Evolutionary conservation across 2,113 vertebrate species (phyloP), one percentile per base, ranked within the genome.

Genomic region (Hoplias malabaricus): DNA sequence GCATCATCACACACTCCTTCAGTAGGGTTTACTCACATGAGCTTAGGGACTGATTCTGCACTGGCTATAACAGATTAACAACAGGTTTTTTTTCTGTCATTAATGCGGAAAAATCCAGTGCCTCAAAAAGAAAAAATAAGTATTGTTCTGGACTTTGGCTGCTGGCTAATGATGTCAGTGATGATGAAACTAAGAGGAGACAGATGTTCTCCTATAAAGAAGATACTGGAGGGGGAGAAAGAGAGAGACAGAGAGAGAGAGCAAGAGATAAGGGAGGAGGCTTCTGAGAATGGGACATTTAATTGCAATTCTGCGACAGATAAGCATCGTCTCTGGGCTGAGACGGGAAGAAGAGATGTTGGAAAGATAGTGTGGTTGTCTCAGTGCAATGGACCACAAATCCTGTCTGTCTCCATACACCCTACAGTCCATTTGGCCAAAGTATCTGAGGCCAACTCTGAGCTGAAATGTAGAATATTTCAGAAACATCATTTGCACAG

Each of bases 191-290:
- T 50, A 73, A 83, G 86, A 83, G 65, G 79, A 27, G 14, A 72
- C n/a, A 6, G 68, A 67, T n/a, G 82, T 80, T 88, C 75, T 88
- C 85, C 83, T 86, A 85, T 75, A 69, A 42, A 73, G 40, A 69
- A 59, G 38, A 11, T 65, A 56, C 19, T n/a, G 61, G 0, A 27
- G 56, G 69, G 43, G 56, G 79, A 69, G 0, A 33, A 40, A 67
- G 43, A 61, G 79, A 72, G 14, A 80, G n/a, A n/a, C n/a, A n/a
- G 0, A 27, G 56, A 71, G 43, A 61, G 79, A 69, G 0, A 33
- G 43, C 62, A 40, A 61, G 79, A 72, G 14, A 80, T n/a, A 75
- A 87, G 87, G 89, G 90, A 91, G 89, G 88, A 91, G 89, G 84
- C 80, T 43, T 85, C 86, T 63, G 67, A 75, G 84, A 79, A 31